Evolutionary conservation across 2,113 vertebrate species (phyloP).

Genomic region (Rhipidura dahli): DNA sequence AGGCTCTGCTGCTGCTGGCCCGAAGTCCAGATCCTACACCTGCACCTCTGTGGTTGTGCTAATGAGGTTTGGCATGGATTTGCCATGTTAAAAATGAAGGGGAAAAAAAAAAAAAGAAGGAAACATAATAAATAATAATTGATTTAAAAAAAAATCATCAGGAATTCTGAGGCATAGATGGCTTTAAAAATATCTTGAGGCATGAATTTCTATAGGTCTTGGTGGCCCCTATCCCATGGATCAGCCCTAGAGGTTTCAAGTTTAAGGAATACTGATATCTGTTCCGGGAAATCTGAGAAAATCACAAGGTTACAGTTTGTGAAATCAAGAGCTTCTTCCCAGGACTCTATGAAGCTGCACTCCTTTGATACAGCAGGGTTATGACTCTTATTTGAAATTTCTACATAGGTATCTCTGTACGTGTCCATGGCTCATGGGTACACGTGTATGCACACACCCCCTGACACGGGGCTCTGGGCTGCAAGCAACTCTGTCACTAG

Average conservation of each 20-base stretch:
- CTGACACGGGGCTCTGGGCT: neutral
- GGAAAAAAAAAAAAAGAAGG: neutral
- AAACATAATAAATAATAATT: constrained; percentile 35
- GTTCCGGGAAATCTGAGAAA: neutral
- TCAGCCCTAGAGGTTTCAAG: neutral
- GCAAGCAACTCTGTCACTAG: neutral
- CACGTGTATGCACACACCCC: accelerated
- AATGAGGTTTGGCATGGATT: constrained; percentile 50
- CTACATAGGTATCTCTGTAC: accelerated
- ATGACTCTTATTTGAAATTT: neutral
- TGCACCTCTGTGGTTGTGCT: neutral
- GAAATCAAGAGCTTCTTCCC: neutral
- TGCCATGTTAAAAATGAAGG: constrained; percentile 8
- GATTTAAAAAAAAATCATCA: neutral
- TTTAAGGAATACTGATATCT: neutral
- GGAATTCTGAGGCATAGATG: constrained; percentile 48
- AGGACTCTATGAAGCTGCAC: neutral
- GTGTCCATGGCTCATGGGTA: accelerated
- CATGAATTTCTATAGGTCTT: neutral
- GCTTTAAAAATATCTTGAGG: neutral
- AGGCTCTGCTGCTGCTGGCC: neutral
- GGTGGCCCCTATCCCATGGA: neutral
- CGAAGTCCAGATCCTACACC: neutral
- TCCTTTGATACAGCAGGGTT: neutral
- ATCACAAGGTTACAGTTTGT: neutral